These are phyloP conservation scores for Jordanella pulchra DNA, from an alignment of 2,797 vertebrate genomes.

Conservation along the genomic window DNA sequence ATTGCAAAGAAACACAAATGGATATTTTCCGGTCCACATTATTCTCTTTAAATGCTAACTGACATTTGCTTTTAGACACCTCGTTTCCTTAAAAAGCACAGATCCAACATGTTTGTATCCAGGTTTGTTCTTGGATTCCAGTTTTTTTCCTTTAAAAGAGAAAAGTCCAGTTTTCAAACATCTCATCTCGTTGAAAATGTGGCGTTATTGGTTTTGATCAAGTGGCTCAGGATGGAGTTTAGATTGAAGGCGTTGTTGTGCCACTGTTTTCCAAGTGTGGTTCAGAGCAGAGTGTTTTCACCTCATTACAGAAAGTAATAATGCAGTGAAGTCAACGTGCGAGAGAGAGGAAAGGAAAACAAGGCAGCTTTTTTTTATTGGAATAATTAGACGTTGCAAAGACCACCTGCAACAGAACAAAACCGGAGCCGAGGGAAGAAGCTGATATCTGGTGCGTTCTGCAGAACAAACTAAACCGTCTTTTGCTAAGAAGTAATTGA, in stretches of 20 bases:
- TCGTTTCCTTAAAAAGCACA: background rate
- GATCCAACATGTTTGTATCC: background rate
- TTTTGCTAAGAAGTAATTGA: constrained; percentile 50
- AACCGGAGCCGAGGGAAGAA: constrained; percentile 56
- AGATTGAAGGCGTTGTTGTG: constrained; percentile 54
- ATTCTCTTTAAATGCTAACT: background rate
- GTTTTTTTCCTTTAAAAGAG: background rate
- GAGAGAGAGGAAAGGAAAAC: constrained; percentile 61
- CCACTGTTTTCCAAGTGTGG: constrained; percentile 68
- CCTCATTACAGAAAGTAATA: constrained; percentile 84
- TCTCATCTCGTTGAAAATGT: constrained; percentile 36
- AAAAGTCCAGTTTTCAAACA: constrained; percentile 36
- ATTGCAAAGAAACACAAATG: background rate
- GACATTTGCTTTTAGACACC: background rate
- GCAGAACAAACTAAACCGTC: constrained; percentile 45
- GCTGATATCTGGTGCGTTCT: constrained; percentile 52
- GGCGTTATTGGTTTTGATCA: constrained; percentile 56
- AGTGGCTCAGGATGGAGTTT: constrained; percentile 45
- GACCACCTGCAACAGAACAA: constrained; percentile 79
- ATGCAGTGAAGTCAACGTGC: constrained; percentile 81
- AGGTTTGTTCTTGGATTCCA: background rate
- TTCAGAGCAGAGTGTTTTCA: constrained; percentile 79
- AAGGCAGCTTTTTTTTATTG: constrained; percentile 76
- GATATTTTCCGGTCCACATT: background rate
- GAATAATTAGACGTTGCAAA: constrained; percentile 79